A percentile compares a stretch with the other conserved stretches of the same genome.
Evolutionary conservation across 2,888 invertebrate species (phyloP).

Genomic region (Mycalesis mineus): DNA sequence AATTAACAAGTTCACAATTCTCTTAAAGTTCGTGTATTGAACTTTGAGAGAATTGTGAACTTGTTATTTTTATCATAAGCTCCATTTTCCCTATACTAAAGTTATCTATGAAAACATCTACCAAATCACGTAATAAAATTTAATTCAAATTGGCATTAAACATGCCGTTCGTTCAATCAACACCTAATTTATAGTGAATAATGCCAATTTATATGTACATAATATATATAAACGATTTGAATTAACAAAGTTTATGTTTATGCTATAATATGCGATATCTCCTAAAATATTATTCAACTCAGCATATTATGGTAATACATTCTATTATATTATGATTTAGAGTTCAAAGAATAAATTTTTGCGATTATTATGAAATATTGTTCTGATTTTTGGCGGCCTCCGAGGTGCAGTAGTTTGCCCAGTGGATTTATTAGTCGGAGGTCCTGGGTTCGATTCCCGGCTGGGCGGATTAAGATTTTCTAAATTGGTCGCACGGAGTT

Average conservation of each 20-base stretch:
- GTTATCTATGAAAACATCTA: not conserved
- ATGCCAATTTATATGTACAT: constrained; percentile 20
- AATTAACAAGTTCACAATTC: too few species aligned
- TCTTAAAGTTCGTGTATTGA: too few species aligned
- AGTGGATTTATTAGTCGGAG: too few species aligned
- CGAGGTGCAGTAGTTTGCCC: too few species aligned
- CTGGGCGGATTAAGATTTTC: too few species aligned
- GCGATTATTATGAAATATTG: constrained; percentile 16
- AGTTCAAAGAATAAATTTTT: constrained; percentile 17
- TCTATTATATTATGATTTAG: constrained; percentile 14
- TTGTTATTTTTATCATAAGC: too few species aligned
- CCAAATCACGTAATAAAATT: not conserved
- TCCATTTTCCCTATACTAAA: too few species aligned
- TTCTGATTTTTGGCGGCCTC: not conserved
- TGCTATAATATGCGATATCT: constrained; percentile 24
- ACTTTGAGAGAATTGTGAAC: too few species aligned
- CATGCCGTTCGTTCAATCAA: constrained; percentile 4
- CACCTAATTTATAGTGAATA: constrained; percentile 13
- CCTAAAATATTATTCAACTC: constrained; percentile 34
- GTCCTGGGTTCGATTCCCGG: too few species aligned
- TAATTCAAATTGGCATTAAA: constrained; percentile 6
- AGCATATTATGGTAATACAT: constrained; percentile 40
- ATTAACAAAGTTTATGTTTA: constrained; percentile 13
- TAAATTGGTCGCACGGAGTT: too few species aligned
- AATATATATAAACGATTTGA: constrained; percentile 15